Evolutionary conservation across 2,113 vertebrate genomes (phyloP).

Genomic region (Silurus asotus): DNA sequence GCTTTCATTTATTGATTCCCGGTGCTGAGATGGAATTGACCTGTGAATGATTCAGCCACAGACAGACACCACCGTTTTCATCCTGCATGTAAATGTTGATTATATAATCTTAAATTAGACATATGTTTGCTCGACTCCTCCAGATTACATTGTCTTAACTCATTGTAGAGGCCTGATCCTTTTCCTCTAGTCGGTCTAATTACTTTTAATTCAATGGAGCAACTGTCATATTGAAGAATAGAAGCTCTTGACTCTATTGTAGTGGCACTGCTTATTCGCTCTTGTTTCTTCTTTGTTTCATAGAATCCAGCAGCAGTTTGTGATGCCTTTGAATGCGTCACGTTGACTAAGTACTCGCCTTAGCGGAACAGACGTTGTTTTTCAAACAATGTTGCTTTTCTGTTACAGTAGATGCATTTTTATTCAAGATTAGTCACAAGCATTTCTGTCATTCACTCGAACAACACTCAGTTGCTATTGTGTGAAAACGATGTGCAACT

Average conservation of each 20-base stretch:
- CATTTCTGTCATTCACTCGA: not conserved
- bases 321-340: constrained; percentile 16
- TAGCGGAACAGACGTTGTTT: not conserved
- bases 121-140: constrained; percentile 32
- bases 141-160: constrained; percentile 32
- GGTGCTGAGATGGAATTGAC: constrained; percentile 15
- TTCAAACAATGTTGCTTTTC: constrained; percentile 1
- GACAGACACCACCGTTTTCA: not conserved
- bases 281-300: constrained; percentile 5
- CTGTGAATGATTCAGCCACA: not conserved
- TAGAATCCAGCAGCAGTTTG: not conserved
- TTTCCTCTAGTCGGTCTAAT: constrained; percentile 27
- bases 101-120: constrained; percentile 41
- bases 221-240: constrained; percentile 39
- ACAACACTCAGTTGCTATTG: not conserved
- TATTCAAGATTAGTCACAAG: not conserved
- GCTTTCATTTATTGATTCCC: constrained; percentile 28
- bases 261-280: constrained; percentile 1
- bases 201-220: constrained; percentile 37
- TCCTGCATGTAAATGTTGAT: constrained; percentile 29
- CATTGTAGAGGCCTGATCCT: constrained; percentile 17
- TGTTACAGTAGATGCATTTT: not conserved
- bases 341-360: constrained; percentile 17
- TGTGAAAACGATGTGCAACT: not conserved
- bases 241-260: constrained; percentile 26